phyloP scores from a whole-genome alignment of 2,113 vertebrate species.

The Chloropsis cyanopogon region DNA sequence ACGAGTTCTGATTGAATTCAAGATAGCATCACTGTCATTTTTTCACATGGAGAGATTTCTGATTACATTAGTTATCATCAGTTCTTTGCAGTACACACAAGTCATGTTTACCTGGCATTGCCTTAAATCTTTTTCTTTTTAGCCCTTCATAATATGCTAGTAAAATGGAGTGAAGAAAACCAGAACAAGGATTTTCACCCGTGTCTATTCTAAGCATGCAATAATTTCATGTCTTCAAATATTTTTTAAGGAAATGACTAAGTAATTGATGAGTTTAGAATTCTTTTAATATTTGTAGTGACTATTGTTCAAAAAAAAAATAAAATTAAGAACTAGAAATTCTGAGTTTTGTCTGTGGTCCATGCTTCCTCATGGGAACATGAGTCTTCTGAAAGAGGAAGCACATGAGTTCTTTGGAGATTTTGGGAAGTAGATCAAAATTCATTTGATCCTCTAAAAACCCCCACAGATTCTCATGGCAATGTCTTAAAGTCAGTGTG shows the following conservation, averaged over 20 bases:
- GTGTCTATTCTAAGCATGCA: background rate
- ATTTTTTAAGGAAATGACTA: background rate
- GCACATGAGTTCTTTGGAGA: background rate
- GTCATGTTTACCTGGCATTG: background rate
- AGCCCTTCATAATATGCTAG: background rate
- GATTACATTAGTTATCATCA: background rate
- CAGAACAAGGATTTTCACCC: background rate
- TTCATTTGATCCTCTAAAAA: background rate
- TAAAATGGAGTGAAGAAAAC: background rate
- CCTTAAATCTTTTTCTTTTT: background rate
- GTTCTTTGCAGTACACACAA: background rate
- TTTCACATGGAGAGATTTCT: background rate
- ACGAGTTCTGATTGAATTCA: background rate
- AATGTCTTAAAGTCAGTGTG: background rate
- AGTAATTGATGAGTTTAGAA: background rate
- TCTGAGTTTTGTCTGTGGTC: background rate
- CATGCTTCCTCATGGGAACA: background rate
- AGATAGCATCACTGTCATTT: background rate
- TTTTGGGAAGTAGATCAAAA: conserved; percentile 5
- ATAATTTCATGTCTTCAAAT: background rate
- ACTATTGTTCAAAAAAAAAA: background rate
- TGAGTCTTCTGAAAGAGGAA: background rate
- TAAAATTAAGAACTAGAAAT: background rate
- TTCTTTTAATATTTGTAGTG: background rate
- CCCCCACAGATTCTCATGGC: background rate